phyloP scores from a whole-genome alignment of 37 sponge, comb jelly and placozoan genomes.

The Diacarnus erythraeanus region DNA sequence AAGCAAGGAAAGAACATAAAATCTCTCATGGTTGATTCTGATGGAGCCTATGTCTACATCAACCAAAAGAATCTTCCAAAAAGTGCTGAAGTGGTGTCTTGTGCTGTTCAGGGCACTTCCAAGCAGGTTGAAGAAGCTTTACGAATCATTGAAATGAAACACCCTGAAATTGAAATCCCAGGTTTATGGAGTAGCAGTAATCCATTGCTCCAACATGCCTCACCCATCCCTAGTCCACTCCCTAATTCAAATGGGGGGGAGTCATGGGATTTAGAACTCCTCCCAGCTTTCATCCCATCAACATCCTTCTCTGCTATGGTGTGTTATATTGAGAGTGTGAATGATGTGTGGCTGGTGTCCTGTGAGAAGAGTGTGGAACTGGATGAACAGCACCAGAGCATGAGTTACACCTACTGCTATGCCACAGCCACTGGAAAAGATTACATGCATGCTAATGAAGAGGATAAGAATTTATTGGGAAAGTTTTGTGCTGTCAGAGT shows the following conservation, averaged over 20 bases:
- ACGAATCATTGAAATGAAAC: conserved; percentile 15
- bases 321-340: conserved; percentile 54
- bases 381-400: conserved; percentile 56
- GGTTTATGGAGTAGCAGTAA: background rate
- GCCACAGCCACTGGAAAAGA: background rate
- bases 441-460: background rate
- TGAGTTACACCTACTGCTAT: conserved; percentile 47
- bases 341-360: conserved; percentile 43
- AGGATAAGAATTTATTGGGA: conserved; percentile 6
- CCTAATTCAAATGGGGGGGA: background rate
- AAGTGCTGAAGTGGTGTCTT: conserved; percentile 42
- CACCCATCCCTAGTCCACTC: conserved; percentile 19
- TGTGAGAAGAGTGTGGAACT: conserved; percentile 17
- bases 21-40: conserved; percentile 54
- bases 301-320: conserved; percentile 46
- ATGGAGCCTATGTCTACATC: conserved; percentile 52
- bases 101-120: conserved; percentile 40
- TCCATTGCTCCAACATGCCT: background rate
- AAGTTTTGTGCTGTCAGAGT: conserved; percentile 63
- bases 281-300: conserved; percentile 17
- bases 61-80: conserved; percentile 52
- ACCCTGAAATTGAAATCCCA: conserved; percentile 45
- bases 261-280: conserved; percentile 22
- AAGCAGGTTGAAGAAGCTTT: conserved; percentile 41
- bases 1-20: conserved; percentile 65